phyloP scores from a whole-genome alignment of 2,797 vertebrate genomes.

The Pseudomugil gertrudae region DNA sequence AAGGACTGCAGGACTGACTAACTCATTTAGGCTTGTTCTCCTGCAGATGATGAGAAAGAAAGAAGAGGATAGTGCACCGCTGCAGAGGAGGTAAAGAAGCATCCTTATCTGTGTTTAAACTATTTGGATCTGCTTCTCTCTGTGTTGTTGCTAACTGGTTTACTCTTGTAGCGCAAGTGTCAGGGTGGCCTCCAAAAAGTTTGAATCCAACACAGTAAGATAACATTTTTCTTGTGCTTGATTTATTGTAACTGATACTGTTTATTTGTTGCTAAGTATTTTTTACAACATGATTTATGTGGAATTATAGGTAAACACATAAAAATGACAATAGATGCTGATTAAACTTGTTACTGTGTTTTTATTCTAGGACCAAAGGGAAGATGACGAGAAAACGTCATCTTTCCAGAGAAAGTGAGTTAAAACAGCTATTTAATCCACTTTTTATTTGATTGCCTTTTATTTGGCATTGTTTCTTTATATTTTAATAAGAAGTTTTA shows the following conservation, averaged over 20 bases:
- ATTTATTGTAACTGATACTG: background rate
- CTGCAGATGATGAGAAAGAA: slow-evolving; percentile 79
- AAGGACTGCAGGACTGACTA: background rate
- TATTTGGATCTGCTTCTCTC: background rate
- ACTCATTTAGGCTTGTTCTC: slow-evolving; percentile 3
- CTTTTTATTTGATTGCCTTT: too few relatives aligned
- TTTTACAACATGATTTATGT: background rate
- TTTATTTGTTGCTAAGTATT: background rate
- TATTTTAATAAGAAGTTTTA: background rate
- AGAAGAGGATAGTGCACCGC: slow-evolving; percentile 69
- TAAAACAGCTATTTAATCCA: accelerated
- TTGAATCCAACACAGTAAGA: slow-evolving; percentile 73
- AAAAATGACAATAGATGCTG: background rate
- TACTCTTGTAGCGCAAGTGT: slow-evolving; percentile 75
- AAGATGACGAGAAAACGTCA: slow-evolving; percentile 67
- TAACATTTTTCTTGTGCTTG: background rate
- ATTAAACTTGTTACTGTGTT: slow-evolving; percentile 7
- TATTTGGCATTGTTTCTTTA: background rate
- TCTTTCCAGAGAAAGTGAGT: slow-evolving; percentile 82
- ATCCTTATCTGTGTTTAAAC: background rate
- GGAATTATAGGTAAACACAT: background rate
- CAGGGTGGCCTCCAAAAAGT: slow-evolving; percentile 71
- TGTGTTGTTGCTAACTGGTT: background rate
- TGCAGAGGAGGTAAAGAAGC: slow-evolving; percentile 77
- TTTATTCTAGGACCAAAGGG: slow-evolving; percentile 59